Evolutionary conservation across 2,797 vertebrate species (phyloP).

Genomic region (Etheostoma nigrum): DNA sequence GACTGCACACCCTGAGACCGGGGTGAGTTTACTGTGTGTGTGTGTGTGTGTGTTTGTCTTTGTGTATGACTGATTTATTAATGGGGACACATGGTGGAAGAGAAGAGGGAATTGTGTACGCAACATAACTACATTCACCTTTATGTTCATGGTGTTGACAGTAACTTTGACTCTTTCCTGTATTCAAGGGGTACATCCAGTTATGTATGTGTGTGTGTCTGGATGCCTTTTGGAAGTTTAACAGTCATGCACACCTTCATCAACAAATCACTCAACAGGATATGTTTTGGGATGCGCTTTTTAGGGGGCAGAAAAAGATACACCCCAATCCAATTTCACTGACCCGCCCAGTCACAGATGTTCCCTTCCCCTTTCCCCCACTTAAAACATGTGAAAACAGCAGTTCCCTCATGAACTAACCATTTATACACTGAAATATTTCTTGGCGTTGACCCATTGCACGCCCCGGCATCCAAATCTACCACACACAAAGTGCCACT

Average conservation of each 20-base stretch:
- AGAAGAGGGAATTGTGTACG: neutral
- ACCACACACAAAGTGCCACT: slow-evolving; percentile 68
- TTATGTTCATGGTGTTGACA: neutral
- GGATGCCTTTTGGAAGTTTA: neutral
- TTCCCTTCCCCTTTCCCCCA: slow-evolving; percentile 24
- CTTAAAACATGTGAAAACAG: slow-evolving; percentile 34
- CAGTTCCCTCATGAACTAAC: slow-evolving; percentile 33
- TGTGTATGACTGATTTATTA: slow-evolving; percentile 6
- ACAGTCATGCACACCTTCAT: neutral
- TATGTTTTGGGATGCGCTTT: slow-evolving; percentile 38
- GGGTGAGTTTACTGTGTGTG: slow-evolving; percentile 86
- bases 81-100: neutral
- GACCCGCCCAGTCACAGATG: slow-evolving; percentile 57
- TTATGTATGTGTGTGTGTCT: slow-evolving; percentile 5
- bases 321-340: slow-evolving; percentile 58
- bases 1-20: slow-evolving; percentile 96
- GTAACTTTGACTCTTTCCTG: neutral
- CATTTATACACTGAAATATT: slow-evolving; percentile 57
- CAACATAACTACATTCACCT: neutral
- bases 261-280: slow-evolving; percentile 1
- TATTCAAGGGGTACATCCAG: neutral
- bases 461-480: slow-evolving; percentile 59
- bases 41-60: neutral
- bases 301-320: slow-evolving; percentile 55
- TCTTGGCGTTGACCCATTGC: slow-evolving; percentile 55